These are phyloP conservation scores for Acleris holmiana DNA, from an alignment of 2,888 invertebrate genomes.

Conservation along the genomic window DNA sequence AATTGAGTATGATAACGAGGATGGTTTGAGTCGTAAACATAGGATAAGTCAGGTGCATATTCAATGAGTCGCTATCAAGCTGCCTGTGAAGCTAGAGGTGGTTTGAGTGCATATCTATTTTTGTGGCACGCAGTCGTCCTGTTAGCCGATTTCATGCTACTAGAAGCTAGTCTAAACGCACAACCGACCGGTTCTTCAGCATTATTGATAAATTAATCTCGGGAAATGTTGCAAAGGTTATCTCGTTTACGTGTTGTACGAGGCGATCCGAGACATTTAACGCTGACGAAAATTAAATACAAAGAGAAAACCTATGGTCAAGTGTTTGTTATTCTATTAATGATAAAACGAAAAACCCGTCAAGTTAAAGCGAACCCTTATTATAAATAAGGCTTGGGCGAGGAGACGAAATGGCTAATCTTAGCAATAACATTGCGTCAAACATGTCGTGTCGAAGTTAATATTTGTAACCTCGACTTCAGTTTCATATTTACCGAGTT, in stretches of 20 bases:
- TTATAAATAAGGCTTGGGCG: neutral
- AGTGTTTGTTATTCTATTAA: neutral
- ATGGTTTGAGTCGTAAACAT: neutral
- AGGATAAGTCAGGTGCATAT: neutral
- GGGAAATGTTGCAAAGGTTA: slow-evolving; percentile 39
- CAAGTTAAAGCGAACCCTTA: neutral
- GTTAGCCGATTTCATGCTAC: slow-evolving; percentile 19
- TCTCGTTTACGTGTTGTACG: slow-evolving; percentile 30
- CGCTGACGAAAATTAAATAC: neutral
- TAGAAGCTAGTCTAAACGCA: slow-evolving; percentile 19
- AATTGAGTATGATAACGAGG: no score
- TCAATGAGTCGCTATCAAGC: neutral
- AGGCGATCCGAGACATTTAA: slow-evolving; percentile 12
- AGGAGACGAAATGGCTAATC: slow-evolving; percentile 2
- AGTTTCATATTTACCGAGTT: slow-evolving; percentile 68
- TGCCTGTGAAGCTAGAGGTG: neutral
- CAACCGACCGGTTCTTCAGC: slow-evolving; percentile 28
- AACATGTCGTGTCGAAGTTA: slow-evolving; percentile 54
- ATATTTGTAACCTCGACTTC: slow-evolving; percentile 70
- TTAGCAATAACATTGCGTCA: slow-evolving; percentile 39
- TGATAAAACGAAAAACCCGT: neutral
- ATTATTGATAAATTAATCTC: slow-evolving; percentile 38
- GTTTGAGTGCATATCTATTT: slow-evolving; percentile 14
- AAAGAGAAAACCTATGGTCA: neutral
- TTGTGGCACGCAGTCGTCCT: neutral